Base-by-base conservation (phyloP, 1,140 invertebrate species). In the Papilio dardanus region DNA sequence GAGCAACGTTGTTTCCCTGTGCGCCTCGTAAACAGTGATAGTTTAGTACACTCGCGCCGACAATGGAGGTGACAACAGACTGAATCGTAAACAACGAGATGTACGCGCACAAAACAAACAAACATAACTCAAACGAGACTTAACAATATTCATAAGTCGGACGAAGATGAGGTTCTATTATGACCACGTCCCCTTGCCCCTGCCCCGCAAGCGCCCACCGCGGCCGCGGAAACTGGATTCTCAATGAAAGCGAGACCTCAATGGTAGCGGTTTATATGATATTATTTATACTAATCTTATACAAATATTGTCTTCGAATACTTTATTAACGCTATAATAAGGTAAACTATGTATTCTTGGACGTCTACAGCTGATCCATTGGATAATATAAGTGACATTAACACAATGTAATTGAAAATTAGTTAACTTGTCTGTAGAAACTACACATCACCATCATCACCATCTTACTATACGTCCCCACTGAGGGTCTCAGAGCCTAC, bases 11-110 rank as follows among this genome's bases (percentile, higher is more conserved):
- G 79, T 76, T 75, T 79, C 76, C 77, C 71, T 67, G 54, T 50
- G 28, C 50, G 62, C 54, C 62, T 42, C 54, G 75, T 88, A 86
- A 86, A 88, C 65, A 80, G 54, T 28, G 40, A 68, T 78, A 74
- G 10, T 86, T 85, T 86, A 86, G 67, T 80, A 68, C 69, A 14
- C 58, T 31, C 19, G 62, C 65, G 62, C 40, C 75, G 76, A 80
- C 81, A 78, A 85, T 75, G 71, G 78, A 79, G 79, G 81, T 83
- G 86, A 86, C 86, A 86, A 85, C 85, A 82, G 81, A 79, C 81
- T 79, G 74, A 58, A 30, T 83, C 81, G 77, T 86, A 87, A 86
- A 87, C 78, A 77, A 78, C 42, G 68, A 74, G 67, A 75, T 54
- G 71, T 50, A 54, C 66, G 75, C 74, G 69, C 79, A 69, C 65